Base-by-base conservation (phyloP, 2,888 invertebrate species). In the Mesorhabditis belari region DNA sequence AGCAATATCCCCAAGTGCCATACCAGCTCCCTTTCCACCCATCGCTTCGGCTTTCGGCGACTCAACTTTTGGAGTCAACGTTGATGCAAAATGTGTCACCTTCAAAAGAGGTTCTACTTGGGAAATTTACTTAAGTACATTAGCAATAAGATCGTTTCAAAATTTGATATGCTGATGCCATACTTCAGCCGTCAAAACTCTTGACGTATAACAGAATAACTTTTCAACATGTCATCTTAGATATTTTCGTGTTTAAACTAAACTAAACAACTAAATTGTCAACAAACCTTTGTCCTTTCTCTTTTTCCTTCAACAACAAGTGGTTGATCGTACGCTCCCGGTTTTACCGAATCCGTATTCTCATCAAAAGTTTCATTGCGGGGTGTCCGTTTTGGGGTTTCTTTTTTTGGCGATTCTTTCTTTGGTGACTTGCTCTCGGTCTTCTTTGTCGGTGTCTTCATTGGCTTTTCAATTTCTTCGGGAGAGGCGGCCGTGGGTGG, bases 261-360 rank as follows among this genome's bases (percentile, higher is more conserved):
- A 35, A n/a, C 44, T 35, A 17, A 35, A 17, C n/a, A 17, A 35
- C n/a, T 17, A 9, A 17, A 35, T 9, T 35, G 58, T 2, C 49
- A 44, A 21, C 49, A 26, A 19, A 62, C 62, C 2, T 24, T 6
- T 23, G 27, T 49, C 12, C 62, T 29, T 28, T 12, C 6, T 9
- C 62, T 52, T 23, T 58, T 62, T 54, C 62, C 62, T 21, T 62
- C 62, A 50, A 62, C 29, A 17, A 58, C 26, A 9, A 57, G 49
- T 9, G 57, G 19, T 19, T 52, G 44, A 17, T 61, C 57, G 25
- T 19, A 24, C 9, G 49, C 50, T 3, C 50, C 55, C 17, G 9
- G 17, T 9, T 50, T 21, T 23, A 19, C 19, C 19, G 17, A n/a
- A 9, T 50, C 51, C 51, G 12, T 6, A n/a, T n/a, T n/a, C 51